phyloP scores from a whole-genome alignment of 2,888 invertebrate genomes.

The Hirtodrosophila duncani region DNA sequence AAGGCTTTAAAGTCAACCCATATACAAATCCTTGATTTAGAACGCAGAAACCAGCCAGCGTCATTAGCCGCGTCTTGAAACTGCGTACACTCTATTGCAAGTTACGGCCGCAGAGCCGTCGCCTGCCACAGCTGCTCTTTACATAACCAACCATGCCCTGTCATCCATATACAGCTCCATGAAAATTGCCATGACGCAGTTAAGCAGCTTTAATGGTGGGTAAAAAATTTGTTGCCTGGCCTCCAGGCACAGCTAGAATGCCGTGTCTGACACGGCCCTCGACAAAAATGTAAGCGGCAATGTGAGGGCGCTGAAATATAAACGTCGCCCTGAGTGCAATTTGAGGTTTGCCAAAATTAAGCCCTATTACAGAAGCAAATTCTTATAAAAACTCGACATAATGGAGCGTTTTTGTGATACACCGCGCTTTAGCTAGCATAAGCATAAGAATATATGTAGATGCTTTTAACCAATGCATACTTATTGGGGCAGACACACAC shows the following conservation, averaged over 20 bases:
- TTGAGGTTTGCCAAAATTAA: conserved; percentile 38
- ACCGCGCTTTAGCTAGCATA: no score
- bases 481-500: conserved; percentile 7
- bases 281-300: no score
- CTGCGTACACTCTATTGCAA: not conserved
- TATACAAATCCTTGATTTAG: conserved; percentile 16
- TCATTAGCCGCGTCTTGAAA: no score
- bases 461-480: conserved; percentile 2
- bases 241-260: no score
- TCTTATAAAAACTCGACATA: no score
- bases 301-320: conserved; percentile 20
- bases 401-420: no score
- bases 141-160: not conserved
- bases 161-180: conserved; percentile 22
- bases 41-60: not conserved
- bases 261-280: no score
- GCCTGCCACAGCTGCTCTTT: not conserved
- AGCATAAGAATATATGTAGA: conserved; percentile 5
- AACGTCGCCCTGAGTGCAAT: conserved; percentile 49
- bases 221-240: conserved; percentile 29
- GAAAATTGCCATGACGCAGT: conserved; percentile 47
- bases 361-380: conserved; percentile 35
- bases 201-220: conserved; percentile 64
- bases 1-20: conserved; percentile 33
- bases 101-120: no score